These are phyloP conservation scores for Danio tinwini DNA, from an alignment of 2,797 vertebrate species.

Conservation along the genomic window DNA sequence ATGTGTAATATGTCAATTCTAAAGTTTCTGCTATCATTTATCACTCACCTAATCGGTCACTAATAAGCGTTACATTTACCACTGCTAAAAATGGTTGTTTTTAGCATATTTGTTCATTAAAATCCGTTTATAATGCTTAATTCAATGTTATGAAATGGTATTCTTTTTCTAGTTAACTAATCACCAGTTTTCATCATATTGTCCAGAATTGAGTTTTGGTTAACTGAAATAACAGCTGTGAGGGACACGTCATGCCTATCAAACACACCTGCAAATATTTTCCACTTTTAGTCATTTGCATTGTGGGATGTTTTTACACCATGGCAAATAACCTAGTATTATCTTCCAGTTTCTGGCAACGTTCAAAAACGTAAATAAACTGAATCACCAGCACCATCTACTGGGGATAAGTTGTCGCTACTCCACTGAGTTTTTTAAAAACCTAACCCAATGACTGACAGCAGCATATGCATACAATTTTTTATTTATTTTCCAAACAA, in stretches of 20 bases:
- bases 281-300: neutral
- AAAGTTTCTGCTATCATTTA: neutral
- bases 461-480: conserved; percentile 56
- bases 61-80: neutral
- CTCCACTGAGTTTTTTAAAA: neutral
- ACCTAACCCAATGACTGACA: neutral
- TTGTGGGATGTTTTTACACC: neutral
- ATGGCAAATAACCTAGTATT: neutral
- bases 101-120: neutral
- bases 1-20: too few relatives aligned
- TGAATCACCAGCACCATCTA: conserved; percentile 31
- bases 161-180: neutral
- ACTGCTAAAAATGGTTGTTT: neutral
- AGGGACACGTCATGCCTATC: neutral
- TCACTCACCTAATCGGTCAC: neutral
- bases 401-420: neutral
- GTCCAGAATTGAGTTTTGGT: neutral
- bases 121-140: neutral
- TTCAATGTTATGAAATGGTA: neutral
- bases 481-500: conserved; percentile 72
- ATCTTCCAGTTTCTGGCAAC: neutral
- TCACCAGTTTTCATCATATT: neutral
- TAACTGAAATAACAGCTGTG: neutral
- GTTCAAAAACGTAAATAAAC: neutral
- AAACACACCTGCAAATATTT: neutral